These are phyloP conservation scores for Lepidurus apus DNA, from an alignment of 1,140 invertebrate species.

Conservation along the genomic window DNA sequence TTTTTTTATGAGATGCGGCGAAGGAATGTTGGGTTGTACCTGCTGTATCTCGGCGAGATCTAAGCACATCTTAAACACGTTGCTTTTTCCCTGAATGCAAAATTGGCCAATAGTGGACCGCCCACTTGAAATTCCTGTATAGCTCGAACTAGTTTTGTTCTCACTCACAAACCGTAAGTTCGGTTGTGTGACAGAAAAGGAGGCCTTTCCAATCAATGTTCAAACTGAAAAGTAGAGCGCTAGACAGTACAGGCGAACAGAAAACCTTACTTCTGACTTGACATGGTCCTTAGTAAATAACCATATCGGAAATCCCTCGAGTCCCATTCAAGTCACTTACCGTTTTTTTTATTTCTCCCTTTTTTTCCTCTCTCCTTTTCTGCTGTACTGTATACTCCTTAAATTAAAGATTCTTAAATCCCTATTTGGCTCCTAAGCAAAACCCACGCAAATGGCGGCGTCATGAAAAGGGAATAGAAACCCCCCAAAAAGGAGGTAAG, in stretches of 20 bases:
- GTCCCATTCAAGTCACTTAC: conserved; percentile 7
- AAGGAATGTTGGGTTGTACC: too few species aligned
- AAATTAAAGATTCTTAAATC: background rate
- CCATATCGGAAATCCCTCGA: conserved; percentile 6
- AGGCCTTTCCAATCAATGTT: too few species aligned
- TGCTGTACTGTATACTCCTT: background rate
- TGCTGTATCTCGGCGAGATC: too few species aligned
- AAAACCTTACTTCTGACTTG: background rate
- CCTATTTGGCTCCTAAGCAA: background rate
- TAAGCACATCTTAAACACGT: too few species aligned
- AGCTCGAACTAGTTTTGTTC: too few species aligned
- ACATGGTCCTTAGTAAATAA: background rate
- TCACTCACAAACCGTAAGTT: too few species aligned
- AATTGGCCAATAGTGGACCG: background rate
- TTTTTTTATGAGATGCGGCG: too few species aligned
- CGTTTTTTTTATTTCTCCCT: background rate
- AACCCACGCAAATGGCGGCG: background rate
- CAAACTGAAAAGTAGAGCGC: background rate
- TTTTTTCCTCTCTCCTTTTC: background rate
- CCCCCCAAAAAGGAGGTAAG: background rate
- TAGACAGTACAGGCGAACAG: background rate
- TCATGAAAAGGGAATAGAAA: background rate
- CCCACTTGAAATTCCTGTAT: too few species aligned
- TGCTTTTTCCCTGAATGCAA: background rate
- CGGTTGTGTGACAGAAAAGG: too few species aligned